Conservation (phyloP, 2,113 vertebrate species). For the Phyllostomus discolor region DNA sequence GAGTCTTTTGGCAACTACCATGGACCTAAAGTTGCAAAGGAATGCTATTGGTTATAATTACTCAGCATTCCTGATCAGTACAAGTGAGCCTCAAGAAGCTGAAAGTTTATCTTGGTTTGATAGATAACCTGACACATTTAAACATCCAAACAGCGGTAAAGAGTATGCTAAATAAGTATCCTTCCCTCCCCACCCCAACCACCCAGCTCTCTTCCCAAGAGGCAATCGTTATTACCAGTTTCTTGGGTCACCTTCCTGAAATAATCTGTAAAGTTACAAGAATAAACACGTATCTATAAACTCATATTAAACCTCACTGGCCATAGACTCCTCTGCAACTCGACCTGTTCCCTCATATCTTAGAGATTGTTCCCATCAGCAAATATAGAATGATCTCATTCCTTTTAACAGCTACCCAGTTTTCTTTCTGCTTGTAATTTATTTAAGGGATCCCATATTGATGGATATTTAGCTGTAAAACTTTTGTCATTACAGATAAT, state of each 20-base stretch:
- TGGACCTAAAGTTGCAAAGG: not conserved
- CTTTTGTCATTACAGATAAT: not conserved
- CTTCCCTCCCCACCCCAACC: not conserved
- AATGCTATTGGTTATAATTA: not conserved
- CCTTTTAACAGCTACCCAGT: not conserved
- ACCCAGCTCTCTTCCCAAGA: not conserved
- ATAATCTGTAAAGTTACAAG: not conserved
- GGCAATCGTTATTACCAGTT: not conserved
- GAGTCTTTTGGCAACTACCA: not conserved
- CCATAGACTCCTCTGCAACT: not conserved
- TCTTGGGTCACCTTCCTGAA: not conserved
- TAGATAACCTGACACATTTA: not conserved
- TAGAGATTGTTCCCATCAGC: not conserved
- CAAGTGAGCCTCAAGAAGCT: not conserved
- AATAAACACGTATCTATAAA: not conserved
- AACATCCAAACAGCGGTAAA: not conserved
- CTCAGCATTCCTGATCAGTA: not conserved
- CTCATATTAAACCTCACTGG: not conserved
- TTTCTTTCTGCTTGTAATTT: conserved; percentile 28
- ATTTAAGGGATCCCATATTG: not conserved
- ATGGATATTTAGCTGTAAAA: not conserved
- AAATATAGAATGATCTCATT: not conserved
- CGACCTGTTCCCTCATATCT: not conserved
- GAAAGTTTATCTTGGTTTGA: not conserved
- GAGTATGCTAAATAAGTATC: not conserved